Base-by-base conservation (phyloP, 2,888 invertebrate genomes). In the Venusia cambrica region DNA sequence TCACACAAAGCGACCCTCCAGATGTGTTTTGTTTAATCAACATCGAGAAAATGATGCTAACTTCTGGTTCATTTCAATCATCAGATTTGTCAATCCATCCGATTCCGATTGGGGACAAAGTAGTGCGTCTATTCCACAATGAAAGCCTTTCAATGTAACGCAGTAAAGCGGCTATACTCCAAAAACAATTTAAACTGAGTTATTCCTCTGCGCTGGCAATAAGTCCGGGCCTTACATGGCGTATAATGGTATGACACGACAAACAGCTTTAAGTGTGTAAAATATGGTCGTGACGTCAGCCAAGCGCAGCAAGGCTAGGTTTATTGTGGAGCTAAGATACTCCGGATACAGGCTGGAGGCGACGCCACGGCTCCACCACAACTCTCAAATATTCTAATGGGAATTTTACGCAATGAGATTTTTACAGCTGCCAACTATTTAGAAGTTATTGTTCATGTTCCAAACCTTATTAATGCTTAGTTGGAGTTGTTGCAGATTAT, bases 221-320 rank as follows among this genome's bases (percentile, higher is more conserved):
- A 85, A 85, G 81, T 85, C 76, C 60, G 55, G 59, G 76, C 72
- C 73, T 78, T 84, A 85, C 84, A 83, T 75, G 75, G 68, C 79
- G 78, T 80, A 85, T 85, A 87, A 85, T 87, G 75, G 84, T 84
- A 80, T 80, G 80, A 85, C 83, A 80, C 83, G 83, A 84, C 87
- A 85, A 85, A 84, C 84, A 85, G 84, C 81, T 85, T 83, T 84
- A 85, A 85, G 80, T 81, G 80, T 80, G 75, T 85, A 78, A 87
- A 83, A 77, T 85, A 87, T 84, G 79, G 80, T 61, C 55, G 62
- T 77, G 76, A 75, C 76, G 78, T 77, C 77, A 79, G 71, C 77
- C 74, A 73, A 77, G 74, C 74, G 74, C 60, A 63, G 66, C 72
- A 59, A 68, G 70, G 62, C 69, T 60, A 73, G 72, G 67, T 77